These are phyloP conservation scores for Chromoteleia sp. DNA, from an alignment of 2,888 invertebrate species.

Conservation along the genomic window DNA sequence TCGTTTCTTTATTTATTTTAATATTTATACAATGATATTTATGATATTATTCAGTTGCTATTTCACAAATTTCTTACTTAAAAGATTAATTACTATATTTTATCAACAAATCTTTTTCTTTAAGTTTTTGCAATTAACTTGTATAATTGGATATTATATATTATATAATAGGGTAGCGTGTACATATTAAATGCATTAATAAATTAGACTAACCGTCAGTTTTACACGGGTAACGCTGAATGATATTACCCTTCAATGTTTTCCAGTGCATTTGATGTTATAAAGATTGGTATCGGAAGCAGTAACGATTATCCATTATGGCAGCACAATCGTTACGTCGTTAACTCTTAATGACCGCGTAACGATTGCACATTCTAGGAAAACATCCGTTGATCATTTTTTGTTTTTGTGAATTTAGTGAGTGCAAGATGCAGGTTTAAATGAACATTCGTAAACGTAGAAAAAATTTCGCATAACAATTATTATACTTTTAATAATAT, in stretches of 20 bases:
- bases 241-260: constrained; percentile 71
- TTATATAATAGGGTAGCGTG: background rate
- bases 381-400: constrained; percentile 60
- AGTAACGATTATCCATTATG: constrained; percentile 82
- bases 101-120: too few species aligned
- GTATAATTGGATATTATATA: too few species aligned
- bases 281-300: constrained; percentile 82
- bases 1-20: too few species aligned
- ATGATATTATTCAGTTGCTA: too few species aligned
- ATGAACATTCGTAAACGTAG: constrained; percentile 11
- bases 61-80: too few species aligned
- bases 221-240: constrained; percentile 55
- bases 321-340: constrained; percentile 83
- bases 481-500: too few species aligned
- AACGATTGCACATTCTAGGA: constrained; percentile 69
- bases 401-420: constrained; percentile 39
- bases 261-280: constrained; percentile 78
- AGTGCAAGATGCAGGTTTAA: constrained; percentile 12
- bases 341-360: constrained; percentile 81
- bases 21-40: too few species aligned
- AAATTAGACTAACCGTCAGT: constrained; percentile 37
- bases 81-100: too few species aligned
- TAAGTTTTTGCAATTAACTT: too few species aligned
- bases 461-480: background rate
- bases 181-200: constrained; percentile 37